Conservation (phyloP, 2,797 vertebrate genomes). For the Monodelphis domestica region DNA sequence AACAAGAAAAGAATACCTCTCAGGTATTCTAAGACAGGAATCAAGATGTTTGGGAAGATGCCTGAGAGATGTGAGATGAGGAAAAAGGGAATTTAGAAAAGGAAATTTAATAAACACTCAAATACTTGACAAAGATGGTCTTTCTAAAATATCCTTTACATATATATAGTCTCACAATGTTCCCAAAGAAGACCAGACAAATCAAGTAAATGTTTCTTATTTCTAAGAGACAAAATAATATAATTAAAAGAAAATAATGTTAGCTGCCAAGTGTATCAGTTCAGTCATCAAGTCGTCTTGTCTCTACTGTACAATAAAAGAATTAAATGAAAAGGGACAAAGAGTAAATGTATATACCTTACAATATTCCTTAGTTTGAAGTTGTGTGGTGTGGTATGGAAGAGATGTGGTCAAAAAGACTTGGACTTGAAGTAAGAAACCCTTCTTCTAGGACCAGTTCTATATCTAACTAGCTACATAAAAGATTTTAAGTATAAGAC, state of each 20-base stretch:
- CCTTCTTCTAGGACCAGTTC: neutral
- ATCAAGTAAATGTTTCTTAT: constrained; percentile 2
- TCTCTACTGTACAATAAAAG: too few relatives aligned
- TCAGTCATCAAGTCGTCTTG: too few relatives aligned
- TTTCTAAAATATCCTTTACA: too few relatives aligned
- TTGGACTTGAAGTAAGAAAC: neutral
- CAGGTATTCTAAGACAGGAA: too few relatives aligned
- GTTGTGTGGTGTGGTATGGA: neutral
- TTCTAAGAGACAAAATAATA: constrained; percentile 8
- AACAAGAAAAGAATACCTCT: too few relatives aligned
- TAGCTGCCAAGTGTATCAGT: neutral
- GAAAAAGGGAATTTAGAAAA: too few relatives aligned
- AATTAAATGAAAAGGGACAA: neutral
- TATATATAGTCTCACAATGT: too few relatives aligned
- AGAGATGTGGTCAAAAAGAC: neutral
- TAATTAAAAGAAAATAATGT: neutral
- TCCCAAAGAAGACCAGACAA: constrained; percentile 35
- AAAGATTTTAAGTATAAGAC: neutral
- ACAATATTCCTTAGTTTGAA: neutral
- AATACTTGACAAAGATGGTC: too few relatives aligned
- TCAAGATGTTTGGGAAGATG: too few relatives aligned
- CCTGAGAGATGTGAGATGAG: too few relatives aligned
- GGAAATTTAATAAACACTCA: too few relatives aligned
- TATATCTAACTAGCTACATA: neutral
- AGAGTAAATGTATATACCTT: neutral